Percentiles rank a stretch among this genome's conserved stretches.
phyloP scores from a whole-genome alignment of 2,888 invertebrate species.

The Limnephilus auricula region DNA sequence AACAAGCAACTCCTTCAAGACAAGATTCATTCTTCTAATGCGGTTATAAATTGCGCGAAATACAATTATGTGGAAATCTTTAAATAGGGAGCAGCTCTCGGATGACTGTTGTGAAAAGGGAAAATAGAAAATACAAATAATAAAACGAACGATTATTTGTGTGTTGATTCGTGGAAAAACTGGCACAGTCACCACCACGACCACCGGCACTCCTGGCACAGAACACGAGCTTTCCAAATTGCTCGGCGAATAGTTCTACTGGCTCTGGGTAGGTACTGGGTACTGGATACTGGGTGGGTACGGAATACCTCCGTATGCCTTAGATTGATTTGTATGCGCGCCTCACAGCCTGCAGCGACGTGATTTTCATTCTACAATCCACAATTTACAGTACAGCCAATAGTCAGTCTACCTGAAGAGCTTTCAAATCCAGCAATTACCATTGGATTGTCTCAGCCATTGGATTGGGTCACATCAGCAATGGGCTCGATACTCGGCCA shows the following conservation, averaged over 20 bases:
- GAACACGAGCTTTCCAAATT: slow-evolving; percentile 19
- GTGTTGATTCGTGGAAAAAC: slow-evolving; percentile 30
- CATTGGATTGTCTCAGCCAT: slow-evolving; percentile 23
- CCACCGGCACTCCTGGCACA: slow-evolving; percentile 18
- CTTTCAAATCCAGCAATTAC: slow-evolving; percentile 38
- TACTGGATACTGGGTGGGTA: neutral
- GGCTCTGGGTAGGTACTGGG: neutral
- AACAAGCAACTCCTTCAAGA: neutral
- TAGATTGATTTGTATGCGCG: slow-evolving; percentile 42
- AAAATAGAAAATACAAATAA: neutral
- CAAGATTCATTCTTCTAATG: neutral
- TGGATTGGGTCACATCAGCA: slow-evolving; percentile 12
- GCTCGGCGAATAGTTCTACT: slow-evolving; percentile 15
- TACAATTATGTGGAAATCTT: neutral
- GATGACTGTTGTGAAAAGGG: neutral
- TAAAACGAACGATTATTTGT: neutral
- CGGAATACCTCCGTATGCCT: slow-evolving; percentile 10
- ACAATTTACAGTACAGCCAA: neutral
- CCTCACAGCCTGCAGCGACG: slow-evolving; percentile 7
- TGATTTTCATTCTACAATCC: neutral
- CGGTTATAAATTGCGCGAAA: too few species aligned
- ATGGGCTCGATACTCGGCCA: neutral
- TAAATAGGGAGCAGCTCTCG: neutral
- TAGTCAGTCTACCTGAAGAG: slow-evolving; percentile 15
- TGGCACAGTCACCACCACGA: neutral